A percentile compares a stretch with the other conserved stretches of the same genome.
These are phyloP conservation scores for Acromyrmex charruanus DNA, from an alignment of 1,140 invertebrate genomes.

Conservation along the genomic window DNA sequence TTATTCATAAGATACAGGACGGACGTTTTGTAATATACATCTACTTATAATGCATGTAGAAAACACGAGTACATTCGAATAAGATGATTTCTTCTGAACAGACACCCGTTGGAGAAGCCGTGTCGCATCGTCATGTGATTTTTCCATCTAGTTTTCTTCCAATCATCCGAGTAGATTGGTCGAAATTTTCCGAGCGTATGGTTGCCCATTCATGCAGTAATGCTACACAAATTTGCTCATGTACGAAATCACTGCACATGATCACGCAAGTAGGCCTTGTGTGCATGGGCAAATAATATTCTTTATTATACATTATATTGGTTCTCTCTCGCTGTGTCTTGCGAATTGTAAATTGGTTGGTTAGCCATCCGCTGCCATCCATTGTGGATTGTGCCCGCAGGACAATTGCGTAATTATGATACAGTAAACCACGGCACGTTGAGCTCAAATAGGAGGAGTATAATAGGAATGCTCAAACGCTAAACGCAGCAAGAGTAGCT, in stretches of 20 bases:
- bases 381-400: conserved; percentile 36
- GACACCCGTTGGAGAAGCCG: conserved; percentile 23
- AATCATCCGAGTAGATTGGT: conserved; percentile 74
- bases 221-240: conserved; percentile 53
- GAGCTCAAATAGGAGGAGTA: neutral
- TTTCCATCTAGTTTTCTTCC: conserved; percentile 75
- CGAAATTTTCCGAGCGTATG: conserved; percentile 70
- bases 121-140: conserved; percentile 67
- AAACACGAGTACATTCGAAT: conserved; percentile 56
- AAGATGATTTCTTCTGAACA: conserved; percentile 63
- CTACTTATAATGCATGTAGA: neutral
- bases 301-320: conserved; percentile 54
- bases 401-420: conserved; percentile 57
- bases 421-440: conserved; percentile 25
- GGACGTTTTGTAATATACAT: neutral
- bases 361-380: conserved; percentile 54
- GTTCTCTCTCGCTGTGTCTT: neutral
- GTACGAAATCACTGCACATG: conserved; percentile 32
- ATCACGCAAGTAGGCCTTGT: conserved; percentile 10
- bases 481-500: neutral
- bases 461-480: conserved; percentile 41
- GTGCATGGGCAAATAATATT: conserved; percentile 60
- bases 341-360: conserved; percentile 53
- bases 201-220: conserved; percentile 47
- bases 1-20: neutral